These are phyloP conservation scores for Pachydiplax longipennis DNA, from an alignment of 2,888 invertebrate genomes.

Conservation along the genomic window DNA sequence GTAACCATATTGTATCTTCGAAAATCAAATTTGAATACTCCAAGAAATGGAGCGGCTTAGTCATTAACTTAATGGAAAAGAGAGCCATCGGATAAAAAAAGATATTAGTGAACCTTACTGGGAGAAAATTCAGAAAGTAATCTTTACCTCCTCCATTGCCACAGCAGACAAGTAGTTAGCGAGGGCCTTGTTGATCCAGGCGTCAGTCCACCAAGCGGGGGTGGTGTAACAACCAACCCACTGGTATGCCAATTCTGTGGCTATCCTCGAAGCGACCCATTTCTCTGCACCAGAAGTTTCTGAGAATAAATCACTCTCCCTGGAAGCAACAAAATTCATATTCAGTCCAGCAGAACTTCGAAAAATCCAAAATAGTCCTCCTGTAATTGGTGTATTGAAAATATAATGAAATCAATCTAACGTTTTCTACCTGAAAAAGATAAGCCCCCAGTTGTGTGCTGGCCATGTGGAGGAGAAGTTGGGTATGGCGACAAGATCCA, in stretches of 20 bases:
- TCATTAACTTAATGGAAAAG: no score
- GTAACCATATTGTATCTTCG: no score
- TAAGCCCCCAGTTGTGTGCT: constrained; percentile 80
- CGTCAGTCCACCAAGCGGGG: constrained; percentile 80
- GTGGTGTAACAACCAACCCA: constrained; percentile 81
- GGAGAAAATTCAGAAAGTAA: no score
- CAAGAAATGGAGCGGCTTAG: no score
- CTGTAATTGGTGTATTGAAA: no score
- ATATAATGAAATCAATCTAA: no score
- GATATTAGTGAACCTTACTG: no score
- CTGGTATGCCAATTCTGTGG: constrained; percentile 79
- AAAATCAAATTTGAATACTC: no score
- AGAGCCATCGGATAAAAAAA: no score
- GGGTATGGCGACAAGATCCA: constrained; percentile 78
- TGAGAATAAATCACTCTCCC: constrained; percentile 73
- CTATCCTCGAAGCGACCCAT: constrained; percentile 68
- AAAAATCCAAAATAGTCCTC: neutral
- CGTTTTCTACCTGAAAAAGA: constrained; percentile 74
- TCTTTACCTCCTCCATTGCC: constrained; percentile 27
- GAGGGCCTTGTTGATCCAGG: constrained; percentile 78
- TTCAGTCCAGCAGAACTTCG: neutral
- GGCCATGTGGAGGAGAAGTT: constrained; percentile 75
- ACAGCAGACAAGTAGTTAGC: constrained; percentile 75
- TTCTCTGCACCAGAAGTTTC: constrained; percentile 48
- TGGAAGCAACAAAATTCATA: constrained; percentile 57